Evolutionary conservation across 2,797 vertebrate species (phyloP).

Genomic region (Margarornis squamiger): DNA sequence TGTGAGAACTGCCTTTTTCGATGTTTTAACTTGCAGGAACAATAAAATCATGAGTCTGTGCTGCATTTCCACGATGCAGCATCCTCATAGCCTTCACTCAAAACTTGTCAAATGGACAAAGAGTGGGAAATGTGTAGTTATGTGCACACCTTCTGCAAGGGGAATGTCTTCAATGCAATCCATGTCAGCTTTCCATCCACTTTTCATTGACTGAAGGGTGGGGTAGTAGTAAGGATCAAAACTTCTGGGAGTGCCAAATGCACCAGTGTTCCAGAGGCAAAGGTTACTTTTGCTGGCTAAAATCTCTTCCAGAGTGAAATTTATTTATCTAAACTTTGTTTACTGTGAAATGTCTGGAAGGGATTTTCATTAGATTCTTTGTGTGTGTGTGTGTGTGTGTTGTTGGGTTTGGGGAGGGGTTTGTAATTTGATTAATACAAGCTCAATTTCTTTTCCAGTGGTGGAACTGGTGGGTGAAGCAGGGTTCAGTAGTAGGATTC

Average conservation of each 20-base stretch:
- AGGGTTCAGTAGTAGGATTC: background rate
- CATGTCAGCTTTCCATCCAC: background rate
- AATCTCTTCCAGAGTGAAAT: background rate
- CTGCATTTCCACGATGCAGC: background rate
- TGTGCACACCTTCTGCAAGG: background rate
- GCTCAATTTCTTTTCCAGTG: background rate
- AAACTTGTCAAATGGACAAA: background rate
- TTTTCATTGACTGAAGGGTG: background rate
- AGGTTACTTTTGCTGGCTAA: background rate
- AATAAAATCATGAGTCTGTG: background rate
- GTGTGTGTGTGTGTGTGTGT: background rate
- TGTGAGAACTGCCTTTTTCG: background rate
- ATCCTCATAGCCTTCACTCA: too few relatives aligned
- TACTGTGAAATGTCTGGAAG: background rate
- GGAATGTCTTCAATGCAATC: background rate
- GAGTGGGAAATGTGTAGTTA: background rate
- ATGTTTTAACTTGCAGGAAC: background rate
- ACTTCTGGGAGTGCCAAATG: fast-evolving
- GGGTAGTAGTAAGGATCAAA: background rate
- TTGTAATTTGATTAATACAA: background rate
- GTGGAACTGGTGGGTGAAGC: background rate
- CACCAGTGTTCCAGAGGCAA: background rate
- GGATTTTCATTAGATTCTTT: background rate
- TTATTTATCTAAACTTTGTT: background rate
- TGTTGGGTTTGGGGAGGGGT: background rate